Conservation (phyloP, 2,797 vertebrate genomes). For the Myripristis jacobus region DNA sequence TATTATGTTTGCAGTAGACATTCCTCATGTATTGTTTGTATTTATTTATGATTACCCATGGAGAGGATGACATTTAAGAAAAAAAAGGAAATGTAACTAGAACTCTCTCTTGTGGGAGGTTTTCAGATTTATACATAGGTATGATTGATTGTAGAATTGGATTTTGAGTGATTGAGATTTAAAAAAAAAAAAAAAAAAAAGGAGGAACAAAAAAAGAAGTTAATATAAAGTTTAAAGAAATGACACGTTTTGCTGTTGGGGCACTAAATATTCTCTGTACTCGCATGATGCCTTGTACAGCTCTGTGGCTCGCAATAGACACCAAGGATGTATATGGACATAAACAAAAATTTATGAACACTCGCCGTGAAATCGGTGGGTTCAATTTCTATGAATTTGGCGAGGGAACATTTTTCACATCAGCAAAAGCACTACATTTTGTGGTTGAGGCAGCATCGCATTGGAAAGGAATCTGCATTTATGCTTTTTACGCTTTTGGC, state of each 20-base stretch:
- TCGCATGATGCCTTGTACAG: slow-evolving; percentile 77
- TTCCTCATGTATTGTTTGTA: slow-evolving; percentile 96
- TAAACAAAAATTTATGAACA: slow-evolving; percentile 82
- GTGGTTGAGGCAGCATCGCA: slow-evolving; percentile 84
- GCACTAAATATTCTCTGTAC: slow-evolving; percentile 88
- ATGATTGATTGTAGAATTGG: slow-evolving; percentile 90
- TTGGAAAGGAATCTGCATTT: slow-evolving; percentile 85
- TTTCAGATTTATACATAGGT: slow-evolving; percentile 89
- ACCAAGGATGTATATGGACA: slow-evolving; percentile 79
- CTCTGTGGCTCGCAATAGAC: slow-evolving; percentile 79
- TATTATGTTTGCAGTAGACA: slow-evolving; percentile 97
- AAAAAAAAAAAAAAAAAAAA: slow-evolving; percentile 42
- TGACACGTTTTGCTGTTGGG: slow-evolving; percentile 86
- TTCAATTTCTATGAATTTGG: slow-evolving; percentile 76
- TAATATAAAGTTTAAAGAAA: slow-evolving; percentile 77
- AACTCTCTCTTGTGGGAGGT: slow-evolving; percentile 83
- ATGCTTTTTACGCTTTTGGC: slow-evolving; percentile 93
- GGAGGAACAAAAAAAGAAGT: slow-evolving; percentile 40
- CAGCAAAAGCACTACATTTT: slow-evolving; percentile 88
- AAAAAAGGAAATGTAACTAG: slow-evolving; percentile 67
- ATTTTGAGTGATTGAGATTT: slow-evolving; percentile 87
- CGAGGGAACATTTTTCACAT: slow-evolving; percentile 79
- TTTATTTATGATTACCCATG: slow-evolving; percentile 99
- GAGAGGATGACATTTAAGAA: slow-evolving; percentile 75
- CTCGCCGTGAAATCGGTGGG: slow-evolving; percentile 86